phyloP scores from a whole-genome alignment of 2,797 vertebrate genomes.

The Poeciliopsis infans region DNA sequence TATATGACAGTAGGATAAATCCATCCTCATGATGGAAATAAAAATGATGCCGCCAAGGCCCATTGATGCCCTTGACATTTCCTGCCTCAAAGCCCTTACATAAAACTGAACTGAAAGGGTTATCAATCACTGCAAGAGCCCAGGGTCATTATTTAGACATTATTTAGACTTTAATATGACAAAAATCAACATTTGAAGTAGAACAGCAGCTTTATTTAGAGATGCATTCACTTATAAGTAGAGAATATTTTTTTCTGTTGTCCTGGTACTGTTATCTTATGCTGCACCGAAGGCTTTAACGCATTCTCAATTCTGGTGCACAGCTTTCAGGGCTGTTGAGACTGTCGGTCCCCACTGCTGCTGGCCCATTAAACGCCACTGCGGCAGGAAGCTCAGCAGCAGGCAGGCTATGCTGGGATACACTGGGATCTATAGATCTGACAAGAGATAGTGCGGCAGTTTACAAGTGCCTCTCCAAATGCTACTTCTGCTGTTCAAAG shows the following conservation, averaged over 20 bases:
- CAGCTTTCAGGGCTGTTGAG: constrained; percentile 39
- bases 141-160: constrained; percentile 16
- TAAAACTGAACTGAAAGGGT: constrained; percentile 38
- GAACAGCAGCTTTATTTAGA: constrained; percentile 4
- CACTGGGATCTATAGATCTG: constrained; percentile 61
- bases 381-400: constrained; percentile 47
- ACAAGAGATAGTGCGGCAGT: constrained; percentile 53
- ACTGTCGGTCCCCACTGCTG: constrained; percentile 24
- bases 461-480: constrained; percentile 38
- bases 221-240: constrained; percentile 15
- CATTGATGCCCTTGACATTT: constrained; percentile 19
- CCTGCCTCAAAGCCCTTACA: constrained; percentile 32
- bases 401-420: constrained; percentile 24
- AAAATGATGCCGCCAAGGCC: constrained; percentile 17
- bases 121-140: constrained; percentile 23
- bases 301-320: constrained; percentile 21
- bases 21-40: constrained; percentile 32
- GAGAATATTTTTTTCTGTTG: background rate
- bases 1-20: constrained; percentile 54
- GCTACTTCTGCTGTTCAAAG: constrained; percentile 31
- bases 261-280: background rate
- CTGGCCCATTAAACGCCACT: constrained; percentile 53
- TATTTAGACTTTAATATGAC: constrained; percentile 18
- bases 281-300: constrained; percentile 18
- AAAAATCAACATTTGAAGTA: constrained; percentile 34